Evolutionary conservation across 2,113 vertebrate genomes (phyloP).

Genomic region (Microcebus jonahi): DNA sequence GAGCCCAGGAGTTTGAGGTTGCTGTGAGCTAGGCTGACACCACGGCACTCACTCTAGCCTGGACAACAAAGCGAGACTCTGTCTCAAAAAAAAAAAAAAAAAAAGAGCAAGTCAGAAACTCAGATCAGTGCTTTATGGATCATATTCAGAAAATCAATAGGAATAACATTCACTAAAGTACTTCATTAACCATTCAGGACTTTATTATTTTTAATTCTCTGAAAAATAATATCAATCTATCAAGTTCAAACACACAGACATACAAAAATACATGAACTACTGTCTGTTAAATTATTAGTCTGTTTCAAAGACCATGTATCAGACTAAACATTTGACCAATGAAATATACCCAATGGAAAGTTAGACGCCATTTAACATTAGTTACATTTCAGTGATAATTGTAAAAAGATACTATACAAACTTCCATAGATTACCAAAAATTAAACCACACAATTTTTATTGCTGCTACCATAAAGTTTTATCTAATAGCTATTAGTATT

Average conservation of each 20-base stretch:
- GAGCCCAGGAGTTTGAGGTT: no score
- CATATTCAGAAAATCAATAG: constrained; percentile 51
- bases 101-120: constrained; percentile 9
- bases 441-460: neutral
- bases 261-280: neutral
- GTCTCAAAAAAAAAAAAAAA: no score
- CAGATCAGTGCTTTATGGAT: neutral
- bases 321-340: neutral
- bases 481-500: neutral
- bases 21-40: no score
- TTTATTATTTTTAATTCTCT: neutral
- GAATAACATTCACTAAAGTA: neutral
- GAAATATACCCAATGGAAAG: neutral
- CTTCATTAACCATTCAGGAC: neutral
- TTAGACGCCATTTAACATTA: neutral
- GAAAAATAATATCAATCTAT: neutral
- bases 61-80: no score
- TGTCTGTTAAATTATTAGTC: constrained; percentile 18
- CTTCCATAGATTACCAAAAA: neutral
- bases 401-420: constrained; percentile 32
- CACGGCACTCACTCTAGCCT: no score
- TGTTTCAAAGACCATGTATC: neutral
- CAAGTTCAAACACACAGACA: neutral
- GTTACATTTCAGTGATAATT: constrained; percentile 27
- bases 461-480: neutral